These are phyloP conservation scores for Opisthocomus hoazin DNA, from an alignment of 2,113 vertebrate species.

Conservation along the genomic window DNA sequence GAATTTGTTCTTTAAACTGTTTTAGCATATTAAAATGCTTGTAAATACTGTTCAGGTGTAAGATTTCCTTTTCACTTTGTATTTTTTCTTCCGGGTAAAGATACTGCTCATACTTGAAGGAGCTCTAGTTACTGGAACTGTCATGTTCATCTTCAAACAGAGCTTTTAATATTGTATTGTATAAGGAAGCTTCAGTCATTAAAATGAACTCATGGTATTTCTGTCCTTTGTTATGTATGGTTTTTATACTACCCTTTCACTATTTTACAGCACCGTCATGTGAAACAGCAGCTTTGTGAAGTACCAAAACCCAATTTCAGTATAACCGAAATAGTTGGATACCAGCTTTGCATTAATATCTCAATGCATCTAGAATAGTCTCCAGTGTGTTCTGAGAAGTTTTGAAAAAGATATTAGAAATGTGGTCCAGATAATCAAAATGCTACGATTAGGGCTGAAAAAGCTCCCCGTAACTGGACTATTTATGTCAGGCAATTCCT, in stretches of 20 bases:
- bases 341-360: not conserved
- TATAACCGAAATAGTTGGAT: not conserved
- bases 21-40: not conserved
- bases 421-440: not conserved
- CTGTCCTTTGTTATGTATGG: not conserved
- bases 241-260: not conserved
- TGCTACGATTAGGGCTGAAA: not conserved
- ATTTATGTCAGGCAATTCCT: not conserved
- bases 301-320: not conserved
- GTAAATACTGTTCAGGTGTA: not conserved
- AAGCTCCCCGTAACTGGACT: not conserved
- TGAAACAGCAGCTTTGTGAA: not conserved
- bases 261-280: not conserved
- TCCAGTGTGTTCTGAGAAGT: not conserved
- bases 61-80: not conserved
- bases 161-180: not conserved
- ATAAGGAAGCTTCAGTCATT: not conserved
- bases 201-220: not conserved
- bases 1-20: not conserved
- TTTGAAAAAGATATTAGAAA: not conserved
- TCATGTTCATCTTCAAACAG: not conserved
- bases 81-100: not conserved
- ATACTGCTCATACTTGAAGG: not conserved
- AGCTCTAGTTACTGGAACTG: not conserved
- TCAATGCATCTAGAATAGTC: not conserved